These are phyloP conservation scores for Himalopsyche anomala DNA, from an alignment of 2,888 invertebrate genomes.

Conservation along the genomic window DNA sequence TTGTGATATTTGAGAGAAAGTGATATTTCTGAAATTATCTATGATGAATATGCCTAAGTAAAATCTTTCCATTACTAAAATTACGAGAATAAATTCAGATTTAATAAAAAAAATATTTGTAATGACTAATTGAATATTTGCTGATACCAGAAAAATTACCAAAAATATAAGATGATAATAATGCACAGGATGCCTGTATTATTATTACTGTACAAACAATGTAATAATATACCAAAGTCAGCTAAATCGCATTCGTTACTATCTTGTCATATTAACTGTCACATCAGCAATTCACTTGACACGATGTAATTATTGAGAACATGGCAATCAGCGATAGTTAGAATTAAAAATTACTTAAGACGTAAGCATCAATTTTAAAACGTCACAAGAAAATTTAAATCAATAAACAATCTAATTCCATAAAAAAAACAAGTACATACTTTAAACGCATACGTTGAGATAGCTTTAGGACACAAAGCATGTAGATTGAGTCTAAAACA, in stretches of 20 bases:
- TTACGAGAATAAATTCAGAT: too few relatives aligned
- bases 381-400: not conserved
- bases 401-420: not conserved
- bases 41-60: too few relatives aligned
- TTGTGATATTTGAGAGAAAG: too few relatives aligned
- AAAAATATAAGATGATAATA: too few relatives aligned
- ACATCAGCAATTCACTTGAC: not conserved
- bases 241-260: not conserved
- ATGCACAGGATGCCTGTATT: too few relatives aligned
- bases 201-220: too few relatives aligned
- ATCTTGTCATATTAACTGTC: conserved; percentile 19
- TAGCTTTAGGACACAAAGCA: not conserved
- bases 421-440: not conserved
- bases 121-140: too few relatives aligned
- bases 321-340: not conserved
- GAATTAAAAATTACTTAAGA: not conserved
- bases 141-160: too few relatives aligned
- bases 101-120: too few relatives aligned
- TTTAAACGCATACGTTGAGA: not conserved
- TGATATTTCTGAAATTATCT: too few relatives aligned
- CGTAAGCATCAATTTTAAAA: conserved; percentile 7
- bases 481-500: not conserved
- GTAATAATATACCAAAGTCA: not conserved
- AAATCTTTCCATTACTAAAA: too few relatives aligned
- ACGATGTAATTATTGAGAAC: not conserved